Percentiles rank a stretch among this genome's conserved stretches.
Evolutionary conservation across 2,888 invertebrate genomes (phyloP).

Genomic region (Hedychridium roseum): DNA sequence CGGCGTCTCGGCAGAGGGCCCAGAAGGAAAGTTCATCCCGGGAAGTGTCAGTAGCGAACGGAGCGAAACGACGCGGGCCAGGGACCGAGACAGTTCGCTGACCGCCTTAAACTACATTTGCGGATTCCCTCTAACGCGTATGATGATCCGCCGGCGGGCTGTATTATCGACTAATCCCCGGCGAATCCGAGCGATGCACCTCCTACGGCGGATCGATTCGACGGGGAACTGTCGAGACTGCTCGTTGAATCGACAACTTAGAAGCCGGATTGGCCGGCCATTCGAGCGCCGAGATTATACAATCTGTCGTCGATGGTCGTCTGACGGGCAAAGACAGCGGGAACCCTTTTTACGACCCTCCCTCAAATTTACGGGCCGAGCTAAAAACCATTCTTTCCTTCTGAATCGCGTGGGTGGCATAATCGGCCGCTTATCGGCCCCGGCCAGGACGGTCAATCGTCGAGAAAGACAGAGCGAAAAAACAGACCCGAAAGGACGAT

Average conservation of each 20-base stretch:
- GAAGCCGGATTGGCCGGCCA: too few species aligned
- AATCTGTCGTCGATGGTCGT: constrained; percentile 1
- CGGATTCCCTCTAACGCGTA: too few species aligned
- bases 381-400: constrained; percentile 3
- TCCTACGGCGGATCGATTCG: neutral
- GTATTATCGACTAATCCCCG: too few species aligned
- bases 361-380: constrained; percentile 1
- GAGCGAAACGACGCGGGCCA: constrained; percentile 1
- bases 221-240: neutral
- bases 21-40: constrained; percentile 20
- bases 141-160: too few species aligned
- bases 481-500: neutral
- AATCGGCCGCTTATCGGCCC: constrained; percentile 2
- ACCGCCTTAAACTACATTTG: too few species aligned
- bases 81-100: too few species aligned
- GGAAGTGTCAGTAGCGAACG: constrained; percentile 4
- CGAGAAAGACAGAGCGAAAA: neutral
- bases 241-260: constrained; percentile 1
- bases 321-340: neutral
- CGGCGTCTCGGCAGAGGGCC: too few species aligned
- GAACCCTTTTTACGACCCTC: neutral
- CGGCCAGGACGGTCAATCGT: neutral
- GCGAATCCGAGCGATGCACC: neutral
- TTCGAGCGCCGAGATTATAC: too few species aligned
- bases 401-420: constrained; percentile 1